Conservation (phyloP, 2,113 vertebrate genomes). For the Acanthochromis polyacanthus region DNA sequence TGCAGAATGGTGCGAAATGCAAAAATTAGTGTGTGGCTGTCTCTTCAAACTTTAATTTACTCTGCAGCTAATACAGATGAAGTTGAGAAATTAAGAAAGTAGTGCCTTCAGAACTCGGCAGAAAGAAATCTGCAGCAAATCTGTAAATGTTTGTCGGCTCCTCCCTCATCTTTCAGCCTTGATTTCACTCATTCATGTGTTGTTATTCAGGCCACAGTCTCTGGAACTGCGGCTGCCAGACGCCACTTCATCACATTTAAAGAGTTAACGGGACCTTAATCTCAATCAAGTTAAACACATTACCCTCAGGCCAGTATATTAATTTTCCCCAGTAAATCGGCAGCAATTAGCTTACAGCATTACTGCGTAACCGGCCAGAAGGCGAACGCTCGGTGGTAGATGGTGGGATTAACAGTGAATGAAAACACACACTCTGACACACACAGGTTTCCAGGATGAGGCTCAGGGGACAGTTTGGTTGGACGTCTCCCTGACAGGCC, state of each 20-base stretch:
- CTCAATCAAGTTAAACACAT: constrained; percentile 70
- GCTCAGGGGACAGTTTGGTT: constrained; percentile 37
- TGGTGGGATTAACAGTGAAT: constrained; percentile 50
- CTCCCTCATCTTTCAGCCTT: neutral
- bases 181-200: constrained; percentile 26
- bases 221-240: neutral
- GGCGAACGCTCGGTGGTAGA: constrained; percentile 22
- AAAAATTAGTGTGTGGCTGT: neutral
- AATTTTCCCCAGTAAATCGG: constrained; percentile 42
- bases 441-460: constrained; percentile 39
- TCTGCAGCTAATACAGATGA: neutral
- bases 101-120: neutral
- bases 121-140: neutral
- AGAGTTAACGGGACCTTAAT: constrained; percentile 58
- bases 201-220: constrained; percentile 17
- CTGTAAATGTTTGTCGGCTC: neutral
- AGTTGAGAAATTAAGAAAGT: neutral
- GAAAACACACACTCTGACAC: constrained; percentile 15
- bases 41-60: neutral
- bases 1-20: constrained; percentile 8
- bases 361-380: constrained; percentile 41
- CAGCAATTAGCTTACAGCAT: constrained; percentile 54
- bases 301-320: constrained; percentile 50
- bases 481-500: constrained; percentile 56
- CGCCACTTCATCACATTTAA: constrained; percentile 4